phyloP scores from a whole-genome alignment of 2,113 vertebrate genomes.

The Brachionichthys hirsutus region DNA sequence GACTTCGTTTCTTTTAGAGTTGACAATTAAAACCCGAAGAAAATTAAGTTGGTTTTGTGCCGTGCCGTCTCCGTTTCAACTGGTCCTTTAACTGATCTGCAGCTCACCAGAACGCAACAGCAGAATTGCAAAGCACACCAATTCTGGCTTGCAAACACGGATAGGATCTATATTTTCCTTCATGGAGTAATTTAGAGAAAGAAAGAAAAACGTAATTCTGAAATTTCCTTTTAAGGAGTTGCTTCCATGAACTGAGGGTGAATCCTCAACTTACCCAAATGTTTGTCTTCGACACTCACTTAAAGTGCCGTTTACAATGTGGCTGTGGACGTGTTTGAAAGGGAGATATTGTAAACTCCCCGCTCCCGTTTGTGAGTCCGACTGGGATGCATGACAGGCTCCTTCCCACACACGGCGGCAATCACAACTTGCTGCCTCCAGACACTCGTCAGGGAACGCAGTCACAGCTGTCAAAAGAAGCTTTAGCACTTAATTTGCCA shows the following conservation, averaged over 20 bases:
- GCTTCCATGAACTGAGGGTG: not conserved
- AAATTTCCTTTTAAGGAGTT: not conserved
- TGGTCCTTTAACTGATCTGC: too few species aligned
- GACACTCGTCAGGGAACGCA: not conserved
- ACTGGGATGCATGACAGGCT: constrained; percentile 7
- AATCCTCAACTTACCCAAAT: not conserved
- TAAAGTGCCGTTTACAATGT: constrained; percentile 9
- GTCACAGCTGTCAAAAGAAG: not conserved
- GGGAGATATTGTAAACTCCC: not conserved
- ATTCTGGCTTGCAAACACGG: too few species aligned
- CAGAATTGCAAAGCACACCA: too few species aligned
- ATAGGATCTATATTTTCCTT: too few species aligned
- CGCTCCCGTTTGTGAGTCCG: not conserved
- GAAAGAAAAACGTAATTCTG: not conserved
- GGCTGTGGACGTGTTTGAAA: constrained; percentile 26
- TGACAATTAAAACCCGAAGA: too few species aligned
- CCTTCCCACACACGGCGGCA: not conserved
- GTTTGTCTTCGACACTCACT: constrained; percentile 2
- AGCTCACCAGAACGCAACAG: too few species aligned
- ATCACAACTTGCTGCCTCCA: not conserved
- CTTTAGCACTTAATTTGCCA: not conserved
- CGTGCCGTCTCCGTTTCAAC: not conserved
- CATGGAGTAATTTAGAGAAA: constrained; percentile 2
- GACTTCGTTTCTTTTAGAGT: too few species aligned
- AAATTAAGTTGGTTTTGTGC: too few species aligned